Conservation (phyloP, 2,888 invertebrate genomes). For the Muscina levida region DNA sequence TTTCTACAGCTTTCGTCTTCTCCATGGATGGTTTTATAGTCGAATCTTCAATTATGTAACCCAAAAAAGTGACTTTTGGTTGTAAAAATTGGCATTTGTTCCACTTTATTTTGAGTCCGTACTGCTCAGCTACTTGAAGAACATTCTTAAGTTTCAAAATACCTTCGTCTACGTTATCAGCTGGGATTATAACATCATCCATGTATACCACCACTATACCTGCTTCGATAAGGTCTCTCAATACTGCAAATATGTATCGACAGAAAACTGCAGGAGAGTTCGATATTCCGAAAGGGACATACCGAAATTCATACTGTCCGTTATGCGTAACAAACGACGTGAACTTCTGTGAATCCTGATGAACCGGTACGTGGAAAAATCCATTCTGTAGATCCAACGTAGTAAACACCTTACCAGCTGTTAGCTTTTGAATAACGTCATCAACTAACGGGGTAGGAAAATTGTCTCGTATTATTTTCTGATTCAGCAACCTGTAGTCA, state of each 20-base stretch:
- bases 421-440: slow-evolving; percentile 51
- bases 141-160: slow-evolving; percentile 41
- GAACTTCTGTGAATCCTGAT: slow-evolving; percentile 40
- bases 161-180: slow-evolving; percentile 56
- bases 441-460: slow-evolving; percentile 55
- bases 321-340: slow-evolving; percentile 58
- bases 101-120: slow-evolving; percentile 15
- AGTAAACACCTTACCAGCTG: slow-evolving; percentile 51
- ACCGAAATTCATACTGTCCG: slow-evolving; percentile 52
- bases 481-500: slow-evolving; percentile 49
- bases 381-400: slow-evolving; percentile 57
- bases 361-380: slow-evolving; percentile 66
- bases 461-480: slow-evolving; percentile 43
- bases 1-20: slow-evolving; percentile 46
- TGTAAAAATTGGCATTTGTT: slow-evolving; percentile 29
- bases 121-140: background rate
- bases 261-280: slow-evolving; percentile 63
- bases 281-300: slow-evolving; percentile 57
- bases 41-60: slow-evolving; percentile 34
- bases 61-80: slow-evolving; percentile 54
- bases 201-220: slow-evolving; percentile 25
- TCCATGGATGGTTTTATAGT: background rate
- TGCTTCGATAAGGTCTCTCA: slow-evolving; percentile 54
- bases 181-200: slow-evolving; percentile 60
- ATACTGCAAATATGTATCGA: slow-evolving; percentile 52